Evolutionary conservation across 2,888 invertebrate genomes (phyloP).

Genomic region (Cistogaster globosa): DNA sequence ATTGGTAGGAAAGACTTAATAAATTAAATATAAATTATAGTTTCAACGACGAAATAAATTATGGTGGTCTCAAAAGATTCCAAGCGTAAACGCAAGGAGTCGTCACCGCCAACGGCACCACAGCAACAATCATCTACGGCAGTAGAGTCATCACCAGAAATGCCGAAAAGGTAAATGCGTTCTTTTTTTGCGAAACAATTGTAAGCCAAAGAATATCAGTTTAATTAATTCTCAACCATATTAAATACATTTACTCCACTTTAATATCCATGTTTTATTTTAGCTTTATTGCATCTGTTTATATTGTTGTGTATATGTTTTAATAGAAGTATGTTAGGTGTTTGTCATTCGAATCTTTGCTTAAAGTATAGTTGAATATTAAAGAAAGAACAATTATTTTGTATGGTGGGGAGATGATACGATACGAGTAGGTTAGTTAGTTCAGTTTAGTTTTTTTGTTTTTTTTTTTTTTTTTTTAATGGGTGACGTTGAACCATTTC

Average conservation of each 20-base stretch:
- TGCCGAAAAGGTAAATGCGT: conserved; percentile 82
- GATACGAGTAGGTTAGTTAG: conserved; percentile 48
- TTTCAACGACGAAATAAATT: conserved; percentile 60
- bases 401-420: conserved; percentile 33
- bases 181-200: conserved; percentile 4
- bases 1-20: conserved; percentile 32
- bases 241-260: conserved; percentile 34
- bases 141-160: conserved; percentile 82
- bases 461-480: too few relatives aligned
- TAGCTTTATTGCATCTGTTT: conserved; percentile 7
- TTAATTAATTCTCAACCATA: conserved; percentile 35
- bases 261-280: conserved; percentile 37
- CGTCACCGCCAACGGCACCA: conserved; percentile 77
- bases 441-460: conserved; percentile 27
- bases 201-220: neutral
- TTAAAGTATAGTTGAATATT: conserved; percentile 22
- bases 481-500: conserved; percentile 55
- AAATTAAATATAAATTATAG: conserved; percentile 48
- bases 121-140: conserved; percentile 74
- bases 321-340: conserved; percentile 53
- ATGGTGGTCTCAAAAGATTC: conserved; percentile 83
- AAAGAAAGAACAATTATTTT: conserved; percentile 47
- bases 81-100: conserved; percentile 82
- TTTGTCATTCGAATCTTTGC: conserved; percentile 53
- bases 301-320: conserved; percentile 48